Conservation (phyloP, 2,113 vertebrate species). For the Aix galericulata region DNA sequence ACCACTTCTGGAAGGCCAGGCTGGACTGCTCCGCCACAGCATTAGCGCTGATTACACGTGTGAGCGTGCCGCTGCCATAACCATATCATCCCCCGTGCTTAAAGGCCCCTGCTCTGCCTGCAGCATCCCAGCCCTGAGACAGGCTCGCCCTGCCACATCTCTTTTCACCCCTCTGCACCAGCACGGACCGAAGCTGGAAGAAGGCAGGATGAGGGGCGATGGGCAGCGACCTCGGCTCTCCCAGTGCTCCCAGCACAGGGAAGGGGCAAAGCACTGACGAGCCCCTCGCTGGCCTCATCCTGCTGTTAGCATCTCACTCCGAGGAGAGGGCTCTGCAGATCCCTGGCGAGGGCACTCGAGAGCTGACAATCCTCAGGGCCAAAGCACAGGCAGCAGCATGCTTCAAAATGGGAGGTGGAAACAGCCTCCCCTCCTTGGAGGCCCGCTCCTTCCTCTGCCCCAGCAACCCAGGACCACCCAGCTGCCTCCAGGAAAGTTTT, state of each 20-base stretch:
- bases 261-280: background rate
- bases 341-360: background rate
- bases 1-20: background rate
- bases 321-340: background rate
- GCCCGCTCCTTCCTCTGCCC: background rate
- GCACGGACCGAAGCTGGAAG: background rate
- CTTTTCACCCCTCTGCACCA: background rate
- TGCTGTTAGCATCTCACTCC: rapidly evolving
- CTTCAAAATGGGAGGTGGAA: rapidly evolving
- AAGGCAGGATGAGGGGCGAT: background rate
- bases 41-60: rapidly evolving
- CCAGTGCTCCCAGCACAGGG: background rate
- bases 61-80: background rate
- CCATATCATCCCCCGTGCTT: background rate
- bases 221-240: background rate
- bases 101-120: background rate
- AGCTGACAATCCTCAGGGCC: background rate
- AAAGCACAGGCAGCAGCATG: background rate
- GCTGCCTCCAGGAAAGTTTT: background rate
- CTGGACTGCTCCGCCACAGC: background rate
- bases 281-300: background rate
- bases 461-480: background rate
- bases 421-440: background rate
- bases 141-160: background rate
- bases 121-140: background rate